These are phyloP conservation scores for Paracanthobrama guichenoti DNA, from an alignment of 2,113 vertebrate species.

Conservation along the genomic window DNA sequence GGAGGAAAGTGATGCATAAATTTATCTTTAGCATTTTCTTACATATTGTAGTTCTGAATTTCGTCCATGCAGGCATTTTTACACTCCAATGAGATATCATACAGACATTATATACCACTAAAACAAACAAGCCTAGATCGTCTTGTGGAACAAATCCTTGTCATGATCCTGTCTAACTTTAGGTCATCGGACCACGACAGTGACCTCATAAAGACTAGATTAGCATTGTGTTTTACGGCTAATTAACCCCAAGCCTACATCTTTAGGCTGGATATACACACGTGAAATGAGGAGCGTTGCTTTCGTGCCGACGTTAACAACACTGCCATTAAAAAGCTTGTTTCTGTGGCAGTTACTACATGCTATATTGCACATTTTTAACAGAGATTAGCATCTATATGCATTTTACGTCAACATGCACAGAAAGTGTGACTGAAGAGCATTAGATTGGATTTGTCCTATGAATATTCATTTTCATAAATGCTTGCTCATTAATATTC, in stretches of 20 bases:
- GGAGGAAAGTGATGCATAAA: neutral
- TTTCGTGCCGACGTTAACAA: slow-evolving; percentile 29
- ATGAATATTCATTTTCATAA: slow-evolving; percentile 61
- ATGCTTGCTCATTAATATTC: slow-evolving; percentile 57
- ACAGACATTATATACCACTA: neutral
- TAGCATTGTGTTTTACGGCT: slow-evolving; percentile 61
- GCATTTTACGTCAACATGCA: slow-evolving; percentile 31
- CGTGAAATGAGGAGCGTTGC: slow-evolving; percentile 13
- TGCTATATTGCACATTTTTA: slow-evolving; percentile 43
- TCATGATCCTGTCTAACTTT: slow-evolving; percentile 47
- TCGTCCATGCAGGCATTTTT: neutral
- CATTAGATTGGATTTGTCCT: slow-evolving; percentile 13
- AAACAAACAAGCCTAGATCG: slow-evolving; percentile 36
- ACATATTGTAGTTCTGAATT: neutral
- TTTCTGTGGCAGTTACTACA: slow-evolving; percentile 49
- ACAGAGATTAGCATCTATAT: slow-evolving; percentile 55
- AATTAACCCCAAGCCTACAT: slow-evolving; percentile 59
- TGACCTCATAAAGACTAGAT: slow-evolving; percentile 62
- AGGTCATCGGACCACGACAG: slow-evolving; percentile 47
- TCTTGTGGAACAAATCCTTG: slow-evolving; percentile 26
- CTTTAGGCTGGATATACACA: slow-evolving; percentile 53
- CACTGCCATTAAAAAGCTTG: slow-evolving; percentile 44
- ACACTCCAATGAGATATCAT: neutral
- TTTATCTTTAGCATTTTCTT: slow-evolving; percentile 5
- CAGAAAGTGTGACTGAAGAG: slow-evolving; percentile 40